Percentiles rank a stretch among this genome's conserved stretches.
Conservation (phyloP, 2,113 vertebrate genomes). For the Etheostoma cragini region DNA sequence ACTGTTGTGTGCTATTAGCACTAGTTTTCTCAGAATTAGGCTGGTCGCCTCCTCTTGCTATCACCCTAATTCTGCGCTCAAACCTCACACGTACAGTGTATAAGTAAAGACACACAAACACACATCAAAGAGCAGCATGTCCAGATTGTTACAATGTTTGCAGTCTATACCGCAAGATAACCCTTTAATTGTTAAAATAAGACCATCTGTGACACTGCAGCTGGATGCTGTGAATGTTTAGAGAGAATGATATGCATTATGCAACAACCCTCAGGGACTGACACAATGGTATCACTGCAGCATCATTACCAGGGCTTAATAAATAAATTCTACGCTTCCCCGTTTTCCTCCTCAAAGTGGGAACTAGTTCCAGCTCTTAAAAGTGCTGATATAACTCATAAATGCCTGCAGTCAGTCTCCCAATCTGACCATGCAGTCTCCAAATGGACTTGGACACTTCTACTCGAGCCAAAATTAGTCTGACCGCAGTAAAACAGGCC, state of each 20-base stretch:
- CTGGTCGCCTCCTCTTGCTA: conserved; percentile 28
- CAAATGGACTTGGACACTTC: conserved; percentile 50
- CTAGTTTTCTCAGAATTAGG: conserved; percentile 44
- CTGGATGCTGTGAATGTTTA: conserved; percentile 30
- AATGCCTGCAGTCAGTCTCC: conserved; percentile 35
- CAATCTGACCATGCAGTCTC: conserved; percentile 31
- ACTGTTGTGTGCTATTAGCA: conserved; percentile 58
- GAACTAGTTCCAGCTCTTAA: conserved; percentile 32
- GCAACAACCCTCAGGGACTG: conserved; percentile 40
- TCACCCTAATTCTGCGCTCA: conserved; percentile 34
- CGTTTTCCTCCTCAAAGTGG: conserved; percentile 25
- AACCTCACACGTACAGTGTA: conserved; percentile 20
- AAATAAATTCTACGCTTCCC: conserved; percentile 33
- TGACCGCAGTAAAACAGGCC: conserved; percentile 13
- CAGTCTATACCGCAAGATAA: conserved; percentile 23
- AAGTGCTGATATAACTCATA: conserved; percentile 40
- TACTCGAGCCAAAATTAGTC: conserved; percentile 30
- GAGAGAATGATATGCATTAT: conserved; percentile 37
- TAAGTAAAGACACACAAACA: conserved; percentile 28
- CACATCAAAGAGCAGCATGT: conserved; percentile 30
- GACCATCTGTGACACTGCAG: conserved; percentile 51
- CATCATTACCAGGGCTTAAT: conserved; percentile 11
- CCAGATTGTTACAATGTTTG: conserved; percentile 36
- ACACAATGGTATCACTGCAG: conserved; percentile 37
- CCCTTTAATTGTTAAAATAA: conserved; percentile 53